These are phyloP conservation scores for Phyllostomus hastatus DNA, from an alignment of 2,113 vertebrate genomes.

Conservation along the genomic window DNA sequence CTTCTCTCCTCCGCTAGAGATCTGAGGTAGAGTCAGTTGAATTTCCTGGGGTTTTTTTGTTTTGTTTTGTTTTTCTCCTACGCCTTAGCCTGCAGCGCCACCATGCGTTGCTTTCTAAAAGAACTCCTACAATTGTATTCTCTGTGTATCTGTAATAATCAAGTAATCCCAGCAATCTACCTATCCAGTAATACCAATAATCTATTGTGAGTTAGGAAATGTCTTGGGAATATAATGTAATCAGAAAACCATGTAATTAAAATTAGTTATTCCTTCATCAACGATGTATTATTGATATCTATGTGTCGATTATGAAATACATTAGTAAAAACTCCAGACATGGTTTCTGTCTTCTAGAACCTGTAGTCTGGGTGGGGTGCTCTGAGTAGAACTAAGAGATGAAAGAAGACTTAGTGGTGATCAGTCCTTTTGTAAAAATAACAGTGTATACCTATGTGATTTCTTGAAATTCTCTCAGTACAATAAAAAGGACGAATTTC, in stretches of 20 bases:
- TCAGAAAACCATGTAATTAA: background rate
- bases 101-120: conserved; percentile 50
- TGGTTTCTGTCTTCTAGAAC: background rate
- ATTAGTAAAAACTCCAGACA: background rate
- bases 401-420: background rate
- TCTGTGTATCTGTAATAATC: background rate
- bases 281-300: background rate
- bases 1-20: background rate
- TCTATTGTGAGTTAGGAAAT: background rate
- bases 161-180: background rate
- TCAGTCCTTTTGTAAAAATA: conserved; percentile 12
- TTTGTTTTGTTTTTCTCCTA: background rate
- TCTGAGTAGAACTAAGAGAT: background rate
- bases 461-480: background rate
- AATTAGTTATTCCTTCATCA: background rate
- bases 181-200: background rate
- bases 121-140: background rate
- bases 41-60: background rate
- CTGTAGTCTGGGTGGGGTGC: background rate
- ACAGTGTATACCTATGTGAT: background rate
- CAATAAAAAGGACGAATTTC: background rate
- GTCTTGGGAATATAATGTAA: background rate
- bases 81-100: conserved; percentile 70
- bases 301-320: background rate
- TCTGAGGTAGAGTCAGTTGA: background rate